Conservation (phyloP, 2,888 invertebrate species). For the Apotomis capreana region DNA sequence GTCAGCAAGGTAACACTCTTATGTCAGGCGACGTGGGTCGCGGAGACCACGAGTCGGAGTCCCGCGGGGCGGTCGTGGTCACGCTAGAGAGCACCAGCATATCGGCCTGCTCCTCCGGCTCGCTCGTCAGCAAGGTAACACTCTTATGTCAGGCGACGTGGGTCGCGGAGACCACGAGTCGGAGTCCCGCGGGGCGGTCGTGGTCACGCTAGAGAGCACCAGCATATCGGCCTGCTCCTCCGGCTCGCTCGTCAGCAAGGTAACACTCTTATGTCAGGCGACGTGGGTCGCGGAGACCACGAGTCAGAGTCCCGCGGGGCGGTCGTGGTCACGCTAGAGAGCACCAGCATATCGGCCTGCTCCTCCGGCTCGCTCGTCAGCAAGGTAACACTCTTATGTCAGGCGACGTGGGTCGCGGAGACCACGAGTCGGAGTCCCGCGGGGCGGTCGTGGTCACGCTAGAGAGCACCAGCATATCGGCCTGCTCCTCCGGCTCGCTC, state of each 20-base stretch:
- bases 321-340: constrained; percentile 97
- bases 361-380: constrained; percentile 98
- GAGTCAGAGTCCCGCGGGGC: constrained; percentile 94
- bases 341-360: constrained; percentile 96
- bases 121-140: constrained; percentile 93
- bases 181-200: constrained; percentile 95
- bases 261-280: constrained; percentile 58
- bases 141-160: constrained; percentile 73
- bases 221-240: constrained; percentile 96
- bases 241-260: constrained; percentile 96
- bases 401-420: constrained; percentile 84
- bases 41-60: constrained; percentile 87
- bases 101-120: constrained; percentile 96
- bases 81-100: constrained; percentile 98
- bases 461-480: constrained; percentile 96
- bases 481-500: constrained; percentile 97
- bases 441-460: constrained; percentile 98
- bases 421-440: constrained; percentile 90
- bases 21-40: constrained; percentile 81
- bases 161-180: constrained; percentile 86
- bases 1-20: constrained; percentile 89
- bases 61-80: constrained; percentile 95
- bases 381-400: constrained; percentile 73
- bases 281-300: constrained; percentile 85
- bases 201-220: constrained; percentile 98